Evolutionary conservation across 2,888 invertebrate genomes (phyloP).

Genomic region (Margaritifera margaritifera): DNA sequence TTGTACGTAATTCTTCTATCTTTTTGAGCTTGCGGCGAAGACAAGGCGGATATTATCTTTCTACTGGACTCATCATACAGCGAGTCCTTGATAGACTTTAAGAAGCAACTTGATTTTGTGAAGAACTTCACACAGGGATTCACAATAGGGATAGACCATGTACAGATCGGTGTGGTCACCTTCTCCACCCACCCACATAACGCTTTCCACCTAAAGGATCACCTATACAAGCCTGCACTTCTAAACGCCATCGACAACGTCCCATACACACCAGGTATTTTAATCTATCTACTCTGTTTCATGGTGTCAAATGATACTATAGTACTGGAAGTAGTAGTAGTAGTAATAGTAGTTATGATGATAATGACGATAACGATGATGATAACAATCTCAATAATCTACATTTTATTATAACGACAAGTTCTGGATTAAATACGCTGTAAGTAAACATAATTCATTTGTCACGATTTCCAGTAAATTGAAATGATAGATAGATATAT

Average conservation of each 20-base stretch:
- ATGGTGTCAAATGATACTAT: neutral
- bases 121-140: slow-evolving; percentile 31
- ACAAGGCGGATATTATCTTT: slow-evolving; percentile 44
- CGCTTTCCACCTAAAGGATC: slow-evolving; percentile 35
- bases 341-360: too few relatives aligned
- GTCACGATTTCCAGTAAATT: too few relatives aligned
- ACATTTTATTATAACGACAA: too few relatives aligned
- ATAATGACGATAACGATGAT: too few relatives aligned
- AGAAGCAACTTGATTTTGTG: slow-evolving; percentile 45
- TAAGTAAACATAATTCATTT: too few relatives aligned
- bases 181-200: slow-evolving; percentile 31
- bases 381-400: too few relatives aligned
- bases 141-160: slow-evolving; percentile 21
- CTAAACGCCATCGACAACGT: slow-evolving; percentile 27
- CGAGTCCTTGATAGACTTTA: slow-evolving; percentile 34
- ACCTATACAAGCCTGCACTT: slow-evolving; percentile 25
- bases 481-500: too few relatives aligned
- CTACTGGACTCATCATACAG: slow-evolving; percentile 44
- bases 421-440: too few relatives aligned
- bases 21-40: slow-evolving; percentile 31
- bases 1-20: too few relatives aligned
- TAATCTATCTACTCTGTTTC: neutral
- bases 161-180: slow-evolving; percentile 42
- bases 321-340: neutral
- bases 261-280: slow-evolving; percentile 28